Conservation (phyloP, 2,797 vertebrate species). For the Nannoperca australis region DNA sequence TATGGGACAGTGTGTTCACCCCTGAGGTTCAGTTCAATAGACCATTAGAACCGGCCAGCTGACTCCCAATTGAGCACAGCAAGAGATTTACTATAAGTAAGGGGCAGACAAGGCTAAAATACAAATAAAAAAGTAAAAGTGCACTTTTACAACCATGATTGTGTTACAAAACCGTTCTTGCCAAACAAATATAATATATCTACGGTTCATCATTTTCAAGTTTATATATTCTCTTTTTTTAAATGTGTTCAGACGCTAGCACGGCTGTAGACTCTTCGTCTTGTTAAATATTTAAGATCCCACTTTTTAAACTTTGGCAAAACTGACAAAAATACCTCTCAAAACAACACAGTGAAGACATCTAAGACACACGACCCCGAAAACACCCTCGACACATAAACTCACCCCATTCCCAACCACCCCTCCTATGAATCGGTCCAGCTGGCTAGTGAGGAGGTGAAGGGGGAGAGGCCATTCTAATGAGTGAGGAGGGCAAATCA, state of each 20-base stretch:
- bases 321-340: not conserved
- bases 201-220: not conserved
- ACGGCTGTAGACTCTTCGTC: not conserved
- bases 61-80: conserved; percentile 36
- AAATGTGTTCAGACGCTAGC: too few relatives aligned
- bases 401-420: conserved; percentile 6
- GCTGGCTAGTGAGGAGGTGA: conserved; percentile 72
- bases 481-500: conserved; percentile 64
- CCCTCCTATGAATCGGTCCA: conserved; percentile 64
- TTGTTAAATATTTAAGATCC: conserved; percentile 14
- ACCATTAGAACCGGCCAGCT: conserved; percentile 65
- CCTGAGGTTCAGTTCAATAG: conserved; percentile 59
- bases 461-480: conserved; percentile 51
- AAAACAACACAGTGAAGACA: conserved; percentile 3
- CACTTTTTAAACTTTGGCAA: not conserved
- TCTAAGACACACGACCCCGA: conserved; percentile 1
- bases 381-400: not conserved
- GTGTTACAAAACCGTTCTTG: not conserved
- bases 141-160: not conserved
- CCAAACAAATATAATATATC: not conserved
- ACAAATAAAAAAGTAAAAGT: not conserved
- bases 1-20: conserved; percentile 40
- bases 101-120: not conserved
- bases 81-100: not conserved
- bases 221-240: not conserved